Conservation (phyloP, 2,888 invertebrate species). For the Hirtodrosophila trivittata region DNA sequence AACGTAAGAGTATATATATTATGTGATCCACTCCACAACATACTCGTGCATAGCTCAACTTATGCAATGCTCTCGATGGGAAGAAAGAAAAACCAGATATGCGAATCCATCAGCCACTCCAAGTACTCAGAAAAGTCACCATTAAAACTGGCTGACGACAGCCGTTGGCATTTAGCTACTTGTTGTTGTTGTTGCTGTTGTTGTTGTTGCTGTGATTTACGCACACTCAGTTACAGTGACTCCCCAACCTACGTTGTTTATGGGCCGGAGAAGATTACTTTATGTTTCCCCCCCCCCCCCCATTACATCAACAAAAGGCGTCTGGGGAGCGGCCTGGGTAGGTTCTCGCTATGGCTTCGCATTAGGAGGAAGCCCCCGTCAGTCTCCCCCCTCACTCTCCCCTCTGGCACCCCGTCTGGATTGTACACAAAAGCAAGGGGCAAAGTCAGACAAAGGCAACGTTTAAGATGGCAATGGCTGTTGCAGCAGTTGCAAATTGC, state of each 20-base stretch:
- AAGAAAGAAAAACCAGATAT: slow-evolving; percentile 28
- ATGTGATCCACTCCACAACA: slow-evolving; percentile 4
- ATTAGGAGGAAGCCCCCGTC: slow-evolving; percentile 26
- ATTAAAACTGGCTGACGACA: slow-evolving; percentile 52
- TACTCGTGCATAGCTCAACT: slow-evolving; percentile 7
- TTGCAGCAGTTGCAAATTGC: slow-evolving; percentile 29
- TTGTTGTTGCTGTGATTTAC: slow-evolving; percentile 40
- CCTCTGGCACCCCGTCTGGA: background rate
- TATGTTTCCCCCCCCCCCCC: slow-evolving; percentile 20
- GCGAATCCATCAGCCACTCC: slow-evolving; percentile 37
- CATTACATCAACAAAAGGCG: slow-evolving; percentile 15
- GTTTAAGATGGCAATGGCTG: slow-evolving; percentile 49
- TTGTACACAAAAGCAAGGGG: slow-evolving; percentile 27
- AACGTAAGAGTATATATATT: slow-evolving; percentile 14
- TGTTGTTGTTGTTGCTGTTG: slow-evolving; percentile 12
- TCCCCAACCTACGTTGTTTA: slow-evolving; percentile 46
- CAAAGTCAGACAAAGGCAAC: slow-evolving; percentile 42
- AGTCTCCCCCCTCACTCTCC: background rate
- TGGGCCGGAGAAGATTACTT: slow-evolving; percentile 47
- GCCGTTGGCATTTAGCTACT: slow-evolving; percentile 38
- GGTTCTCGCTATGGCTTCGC: slow-evolving; percentile 57
- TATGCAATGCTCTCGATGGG: slow-evolving; percentile 39
- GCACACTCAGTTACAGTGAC: slow-evolving; percentile 40
- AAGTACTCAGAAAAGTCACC: slow-evolving; percentile 37
- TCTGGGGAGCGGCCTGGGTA: slow-evolving; percentile 43